Evolutionary conservation across 2,797 vertebrate species (phyloP).

Genomic region (Furcifer pardalis): DNA sequence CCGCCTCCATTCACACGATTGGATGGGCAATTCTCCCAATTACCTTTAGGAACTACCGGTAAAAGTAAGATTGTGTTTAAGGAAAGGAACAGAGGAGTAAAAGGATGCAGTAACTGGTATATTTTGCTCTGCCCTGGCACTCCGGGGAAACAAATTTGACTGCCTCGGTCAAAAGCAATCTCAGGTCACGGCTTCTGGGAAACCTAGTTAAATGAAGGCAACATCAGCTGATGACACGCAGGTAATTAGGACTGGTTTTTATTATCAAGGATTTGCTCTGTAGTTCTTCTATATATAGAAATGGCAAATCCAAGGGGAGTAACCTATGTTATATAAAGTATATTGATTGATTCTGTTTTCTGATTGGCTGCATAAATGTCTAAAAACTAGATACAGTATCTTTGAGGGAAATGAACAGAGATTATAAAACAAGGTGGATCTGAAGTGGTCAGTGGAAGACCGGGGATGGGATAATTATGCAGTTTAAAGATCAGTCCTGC

Average conservation of each 20-base stretch:
- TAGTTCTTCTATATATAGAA: neutral
- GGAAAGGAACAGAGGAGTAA: neutral
- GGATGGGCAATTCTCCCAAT: constrained; percentile 44
- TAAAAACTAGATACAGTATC: neutral
- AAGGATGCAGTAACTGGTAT: constrained; percentile 2
- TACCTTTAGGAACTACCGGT: constrained; percentile 49
- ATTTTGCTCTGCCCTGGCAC: neutral
- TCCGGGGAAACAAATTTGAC: neutral
- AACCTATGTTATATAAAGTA: neutral
- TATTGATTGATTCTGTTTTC: neutral
- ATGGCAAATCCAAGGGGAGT: neutral
- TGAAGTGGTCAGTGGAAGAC: neutral
- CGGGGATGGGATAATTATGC: neutral
- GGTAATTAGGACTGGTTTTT: constrained; percentile 28
- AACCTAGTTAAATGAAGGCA: neutral
- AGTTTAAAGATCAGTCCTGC: neutral
- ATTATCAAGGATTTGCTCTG: neutral
- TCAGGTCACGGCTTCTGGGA: neutral
- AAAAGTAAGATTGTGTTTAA: constrained; percentile 31
- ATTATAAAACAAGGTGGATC: neutral
- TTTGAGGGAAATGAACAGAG: neutral
- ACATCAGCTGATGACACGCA: constrained; percentile 11
- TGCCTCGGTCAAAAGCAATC: neutral
- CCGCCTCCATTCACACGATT: constrained; percentile 49
- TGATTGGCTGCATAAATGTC: accelerated